Conservation (phyloP, 2,113 vertebrate genomes). For the Porphyrio hochstetteri region DNA sequence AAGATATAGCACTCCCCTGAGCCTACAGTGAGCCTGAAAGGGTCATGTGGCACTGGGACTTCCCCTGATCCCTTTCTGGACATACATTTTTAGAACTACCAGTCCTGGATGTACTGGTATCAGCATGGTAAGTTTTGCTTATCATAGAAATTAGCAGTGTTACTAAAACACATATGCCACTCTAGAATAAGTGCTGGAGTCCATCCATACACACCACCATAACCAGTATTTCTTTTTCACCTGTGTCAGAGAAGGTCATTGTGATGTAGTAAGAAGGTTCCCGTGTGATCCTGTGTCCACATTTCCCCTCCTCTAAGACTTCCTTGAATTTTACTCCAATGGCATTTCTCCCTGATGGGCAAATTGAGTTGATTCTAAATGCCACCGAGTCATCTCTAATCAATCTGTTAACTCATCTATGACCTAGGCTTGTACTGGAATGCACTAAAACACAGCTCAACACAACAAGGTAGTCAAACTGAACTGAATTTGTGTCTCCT, state of each 20-base stretch:
- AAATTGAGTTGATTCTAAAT: neutral
- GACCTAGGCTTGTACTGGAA: neutral
- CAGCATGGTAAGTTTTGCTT: neutral
- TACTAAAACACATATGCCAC: neutral
- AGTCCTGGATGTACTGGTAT: neutral
- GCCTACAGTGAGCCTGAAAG: neutral
- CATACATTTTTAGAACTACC: neutral
- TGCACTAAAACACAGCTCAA: neutral
- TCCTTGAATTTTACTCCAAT: neutral
- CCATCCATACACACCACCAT: neutral
- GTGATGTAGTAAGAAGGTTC: neutral
- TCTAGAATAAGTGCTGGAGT: neutral
- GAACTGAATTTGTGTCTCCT: neutral
- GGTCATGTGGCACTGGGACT: neutral
- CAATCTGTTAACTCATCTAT: neutral
- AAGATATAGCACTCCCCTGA: rapidly evolving
- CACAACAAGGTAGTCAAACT: neutral
- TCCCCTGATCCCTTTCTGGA: neutral
- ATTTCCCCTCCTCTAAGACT: neutral
- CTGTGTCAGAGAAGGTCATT: rapidly evolving
- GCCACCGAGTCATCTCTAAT: neutral
- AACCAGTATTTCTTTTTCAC: neutral
- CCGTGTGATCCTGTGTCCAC: neutral
- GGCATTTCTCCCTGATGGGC: neutral
- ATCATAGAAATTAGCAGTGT: rapidly evolving